phyloP scores from a whole-genome alignment of 2,888 invertebrate species.

The Spodoptera littoralis region DNA sequence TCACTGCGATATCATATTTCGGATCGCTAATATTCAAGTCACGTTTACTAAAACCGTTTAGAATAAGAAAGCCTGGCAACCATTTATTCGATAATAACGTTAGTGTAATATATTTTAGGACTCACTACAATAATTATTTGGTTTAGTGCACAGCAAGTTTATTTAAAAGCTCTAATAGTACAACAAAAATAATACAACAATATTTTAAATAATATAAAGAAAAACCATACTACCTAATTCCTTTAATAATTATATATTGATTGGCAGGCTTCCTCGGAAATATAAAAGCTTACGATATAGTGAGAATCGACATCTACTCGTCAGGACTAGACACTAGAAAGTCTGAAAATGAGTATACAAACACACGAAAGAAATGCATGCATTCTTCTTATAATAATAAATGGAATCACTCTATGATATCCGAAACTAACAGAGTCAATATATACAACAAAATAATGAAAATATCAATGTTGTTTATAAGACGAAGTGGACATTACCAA shows the following conservation, averaged over 20 bases:
- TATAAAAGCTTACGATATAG: constrained; percentile 80
- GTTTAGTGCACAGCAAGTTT: constrained; percentile 82
- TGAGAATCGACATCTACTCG: constrained; percentile 84
- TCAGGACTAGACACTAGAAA: constrained; percentile 86
- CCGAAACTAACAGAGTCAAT: constrained; percentile 80
- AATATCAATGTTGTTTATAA: constrained; percentile 45
- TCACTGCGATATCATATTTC: constrained; percentile 14
- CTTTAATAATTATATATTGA: constrained; percentile 59
- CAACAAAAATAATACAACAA: constrained; percentile 59
- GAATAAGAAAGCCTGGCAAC: constrained; percentile 79
- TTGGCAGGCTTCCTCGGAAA: constrained; percentile 79
- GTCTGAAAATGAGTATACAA: constrained; percentile 85
- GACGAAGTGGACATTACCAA: constrained; percentile 47
- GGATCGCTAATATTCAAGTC: constrained; percentile 35
- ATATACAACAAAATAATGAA: constrained; percentile 75
- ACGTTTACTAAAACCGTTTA: constrained; percentile 54
- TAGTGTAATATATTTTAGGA: constrained; percentile 63
- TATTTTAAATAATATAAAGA: constrained; percentile 52
- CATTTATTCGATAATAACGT: constrained; percentile 53
- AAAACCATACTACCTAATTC: constrained; percentile 54
- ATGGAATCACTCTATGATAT: constrained; percentile 87
- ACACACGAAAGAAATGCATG: constrained; percentile 87
- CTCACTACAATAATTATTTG: constrained; percentile 78
- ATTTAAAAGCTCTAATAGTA: constrained; percentile 68
- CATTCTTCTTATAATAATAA: constrained; percentile 86